These are phyloP conservation scores for Gallinago media DNA, from an alignment of 2,113 vertebrate genomes.

Conservation along the genomic window DNA sequence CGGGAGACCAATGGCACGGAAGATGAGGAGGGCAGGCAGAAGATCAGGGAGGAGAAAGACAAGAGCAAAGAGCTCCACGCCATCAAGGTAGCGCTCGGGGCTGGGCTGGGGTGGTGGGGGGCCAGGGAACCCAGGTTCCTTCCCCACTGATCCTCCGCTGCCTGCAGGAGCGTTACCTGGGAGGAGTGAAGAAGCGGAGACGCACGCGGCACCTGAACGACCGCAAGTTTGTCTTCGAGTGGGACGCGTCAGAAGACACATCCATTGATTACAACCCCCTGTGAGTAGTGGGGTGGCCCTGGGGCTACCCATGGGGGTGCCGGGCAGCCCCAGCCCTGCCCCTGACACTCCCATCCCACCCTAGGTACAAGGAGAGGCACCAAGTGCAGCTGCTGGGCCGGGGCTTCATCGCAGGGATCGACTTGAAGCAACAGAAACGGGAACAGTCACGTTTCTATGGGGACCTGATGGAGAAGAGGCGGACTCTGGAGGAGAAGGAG, in stretches of 20 bases:
- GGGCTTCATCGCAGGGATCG: conserved; percentile 96
- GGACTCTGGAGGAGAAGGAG: conserved; percentile 96
- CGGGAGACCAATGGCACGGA: conserved; percentile 94
- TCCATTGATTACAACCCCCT: conserved; percentile 96
- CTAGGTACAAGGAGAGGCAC: conserved; percentile 96
- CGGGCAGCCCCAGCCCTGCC: background rate
- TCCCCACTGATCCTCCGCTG: background rate
- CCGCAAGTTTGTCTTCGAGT: conserved; percentile 98
- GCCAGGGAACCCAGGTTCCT: accelerated
- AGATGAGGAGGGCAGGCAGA: conserved; percentile 92
- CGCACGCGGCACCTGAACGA: conserved; percentile 95
- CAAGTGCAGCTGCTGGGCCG: conserved; percentile 93
- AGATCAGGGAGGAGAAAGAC: conserved; percentile 96
- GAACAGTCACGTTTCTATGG: conserved; percentile 97
- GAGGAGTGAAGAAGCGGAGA: conserved; percentile 93
- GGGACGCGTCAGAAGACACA: conserved; percentile 96
- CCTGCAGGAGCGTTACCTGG: conserved; percentile 92
- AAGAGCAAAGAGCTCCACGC: conserved; percentile 95
- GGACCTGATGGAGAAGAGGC: conserved; percentile 96
- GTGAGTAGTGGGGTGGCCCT: conserved; percentile 76
- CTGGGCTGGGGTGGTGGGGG: accelerated
- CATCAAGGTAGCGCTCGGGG: conserved; percentile 84
- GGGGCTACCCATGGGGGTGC: background rate
- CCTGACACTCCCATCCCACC: background rate
- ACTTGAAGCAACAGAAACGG: conserved; percentile 96